Evolutionary conservation across 2,888 invertebrate genomes (phyloP).

Genomic region (Synanthedon myopaeformis): DNA sequence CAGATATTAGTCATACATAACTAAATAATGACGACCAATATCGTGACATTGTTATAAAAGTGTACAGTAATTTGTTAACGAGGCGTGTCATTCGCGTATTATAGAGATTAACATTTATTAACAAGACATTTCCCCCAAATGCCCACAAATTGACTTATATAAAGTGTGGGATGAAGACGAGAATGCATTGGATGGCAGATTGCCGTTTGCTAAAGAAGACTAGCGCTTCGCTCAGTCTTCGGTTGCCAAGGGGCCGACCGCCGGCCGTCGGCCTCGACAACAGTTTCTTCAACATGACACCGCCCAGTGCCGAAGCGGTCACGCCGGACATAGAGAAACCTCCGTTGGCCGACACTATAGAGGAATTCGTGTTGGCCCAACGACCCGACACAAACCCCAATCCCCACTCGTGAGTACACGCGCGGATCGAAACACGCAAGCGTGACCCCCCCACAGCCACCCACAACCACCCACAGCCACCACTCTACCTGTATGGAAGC

Average conservation of each 20-base stretch:
- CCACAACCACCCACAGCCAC: background rate
- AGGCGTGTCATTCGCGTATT: no score
- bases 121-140: no score
- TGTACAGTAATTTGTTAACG: no score
- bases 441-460: conserved; percentile 30
- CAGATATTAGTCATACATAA: no score
- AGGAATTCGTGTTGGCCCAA: conserved; percentile 35
- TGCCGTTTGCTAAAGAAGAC: conserved; percentile 61
- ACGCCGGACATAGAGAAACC: conserved; percentile 29
- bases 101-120: no score
- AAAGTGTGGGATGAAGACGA: no score
- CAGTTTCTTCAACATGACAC: conserved; percentile 56
- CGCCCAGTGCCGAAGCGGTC: conserved; percentile 55
- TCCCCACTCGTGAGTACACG: conserved; percentile 66
- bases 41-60: no score
- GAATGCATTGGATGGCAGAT: conserved; percentile 37
- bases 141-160: no score
- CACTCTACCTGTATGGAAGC: background rate
- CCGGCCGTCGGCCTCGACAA: conserved; percentile 48
- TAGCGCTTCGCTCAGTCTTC: conserved; percentile 53
- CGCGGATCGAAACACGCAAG: conserved; percentile 26
- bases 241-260: conserved; percentile 55
- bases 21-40: no score
- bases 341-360: conserved; percentile 17
- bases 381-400: conserved; percentile 55